Evolutionary conservation across 2,888 invertebrate genomes (phyloP), one percentile per base, ranked within the genome.

Genomic region (Calliphora vomitoria): DNA sequence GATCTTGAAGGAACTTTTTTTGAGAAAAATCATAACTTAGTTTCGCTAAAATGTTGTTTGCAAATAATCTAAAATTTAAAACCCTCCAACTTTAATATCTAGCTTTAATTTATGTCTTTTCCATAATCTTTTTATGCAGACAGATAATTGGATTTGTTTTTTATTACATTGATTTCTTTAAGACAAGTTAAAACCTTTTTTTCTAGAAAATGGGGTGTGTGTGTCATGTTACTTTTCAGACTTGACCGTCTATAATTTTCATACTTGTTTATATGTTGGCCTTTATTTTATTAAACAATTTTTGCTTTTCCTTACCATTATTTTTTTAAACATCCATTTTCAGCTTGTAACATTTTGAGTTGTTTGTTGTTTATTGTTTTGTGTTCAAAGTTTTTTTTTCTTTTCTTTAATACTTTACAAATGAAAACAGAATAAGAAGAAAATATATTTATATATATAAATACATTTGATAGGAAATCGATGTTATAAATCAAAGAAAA

Each of bases 401-500:
- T 72, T 55, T 75, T 75, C 35, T 20, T 68, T 64, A 35, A 18
- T 58, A 69, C 55, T 13, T 18, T 85, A 31, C 15, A 62, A 13
- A 71, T 81, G 31, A 35, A 38, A 64, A 38, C 25, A 50, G 38
- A 15, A 58, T 5, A 38, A 50, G 50, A 50, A 38, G 20, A 68
- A 18, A n/a, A 35, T 35, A 35, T 35, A 5, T 31, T 4, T 1
- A 35, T 4, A 50, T 13, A 69, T 58, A 58, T 25, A 58, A 83
- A 80, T 53, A 81, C 71, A 83, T 88, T 86, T 89, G 87, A 88
- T 86, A 87, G 88, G 88, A 89, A 89, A 89, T 89, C 89, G 85
- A 89, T 85, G 89, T 88, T 88, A 86, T 89, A 89, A 89, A 89
- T 89, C 89, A 89, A 80, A 86, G 84, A 53, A 83, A 86, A 78